Conservation (phyloP, 2,797 vertebrate species). For the Arctocebus calabarensis region DNA sequence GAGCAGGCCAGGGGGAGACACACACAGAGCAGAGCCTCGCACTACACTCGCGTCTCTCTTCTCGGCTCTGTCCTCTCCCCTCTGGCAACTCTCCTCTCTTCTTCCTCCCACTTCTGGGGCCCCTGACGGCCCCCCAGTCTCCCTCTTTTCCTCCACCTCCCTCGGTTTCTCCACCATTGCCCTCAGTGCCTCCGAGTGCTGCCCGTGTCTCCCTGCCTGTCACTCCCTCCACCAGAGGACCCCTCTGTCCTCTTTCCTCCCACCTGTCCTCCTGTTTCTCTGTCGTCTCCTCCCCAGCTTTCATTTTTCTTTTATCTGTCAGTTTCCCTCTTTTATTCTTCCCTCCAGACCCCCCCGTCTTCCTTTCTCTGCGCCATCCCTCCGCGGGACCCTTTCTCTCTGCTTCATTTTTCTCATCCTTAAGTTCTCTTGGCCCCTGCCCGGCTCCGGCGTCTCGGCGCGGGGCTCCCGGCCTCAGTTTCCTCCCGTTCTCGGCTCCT, state of each 20-base stretch:
- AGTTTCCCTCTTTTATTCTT: neutral
- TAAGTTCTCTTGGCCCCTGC: neutral
- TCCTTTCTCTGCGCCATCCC: neutral
- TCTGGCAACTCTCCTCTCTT: neutral
- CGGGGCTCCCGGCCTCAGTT: constrained; percentile 64
- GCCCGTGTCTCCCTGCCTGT: neutral
- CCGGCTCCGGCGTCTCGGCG: neutral
- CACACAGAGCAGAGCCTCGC: neutral
- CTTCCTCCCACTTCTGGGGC: neutral
- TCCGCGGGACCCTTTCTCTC: neutral
- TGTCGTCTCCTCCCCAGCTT: neutral
- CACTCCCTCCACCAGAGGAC: neutral
- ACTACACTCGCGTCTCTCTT: neutral
- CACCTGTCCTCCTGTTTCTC: constrained; percentile 51
- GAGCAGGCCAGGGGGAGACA: neutral
- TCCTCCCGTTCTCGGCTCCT: constrained; percentile 68
- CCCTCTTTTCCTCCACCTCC: neutral
- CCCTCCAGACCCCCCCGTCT: neutral
- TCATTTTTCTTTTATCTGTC: neutral
- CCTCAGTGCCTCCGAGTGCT: neutral
- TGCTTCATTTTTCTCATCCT: neutral
- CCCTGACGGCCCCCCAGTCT: neutral
- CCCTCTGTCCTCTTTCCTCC: neutral
- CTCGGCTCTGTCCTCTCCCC: too few relatives aligned
- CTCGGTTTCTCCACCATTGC: neutral